Percentiles rank a stretch among this genome's conserved stretches.
Conservation (phyloP, 1,140 invertebrate genomes). For the Stegodyphus dumicola region DNA sequence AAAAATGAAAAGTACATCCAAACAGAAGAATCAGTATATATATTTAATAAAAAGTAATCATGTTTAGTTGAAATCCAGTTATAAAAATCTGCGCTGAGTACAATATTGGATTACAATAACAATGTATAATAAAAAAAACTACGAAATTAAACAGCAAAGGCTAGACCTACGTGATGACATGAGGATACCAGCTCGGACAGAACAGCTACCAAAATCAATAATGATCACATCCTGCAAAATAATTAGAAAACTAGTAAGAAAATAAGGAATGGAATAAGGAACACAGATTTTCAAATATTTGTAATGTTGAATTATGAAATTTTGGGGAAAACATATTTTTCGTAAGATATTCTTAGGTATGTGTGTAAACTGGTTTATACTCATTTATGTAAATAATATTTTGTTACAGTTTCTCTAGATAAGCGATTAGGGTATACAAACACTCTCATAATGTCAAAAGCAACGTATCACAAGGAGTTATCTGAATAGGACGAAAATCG, state of each 20-base stretch:
- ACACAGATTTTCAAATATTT: neutral
- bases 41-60: too few species aligned
- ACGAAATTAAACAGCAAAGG: neutral
- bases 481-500: too few species aligned
- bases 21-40: too few species aligned
- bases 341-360: neutral
- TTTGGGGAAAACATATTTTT: neutral
- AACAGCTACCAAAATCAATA: slow-evolving; percentile 74
- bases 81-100: neutral
- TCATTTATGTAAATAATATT: too few species aligned
- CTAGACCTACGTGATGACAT: slow-evolving; percentile 49
- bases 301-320: slow-evolving; percentile 2
- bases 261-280: neutral
- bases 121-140: neutral
- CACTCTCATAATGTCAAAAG: too few species aligned
- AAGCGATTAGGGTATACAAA: too few species aligned
- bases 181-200: slow-evolving; percentile 74
- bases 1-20: too few species aligned
- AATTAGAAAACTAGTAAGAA: neutral
- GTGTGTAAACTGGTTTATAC: too few species aligned
- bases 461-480: too few species aligned
- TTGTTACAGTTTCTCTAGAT: too few species aligned
- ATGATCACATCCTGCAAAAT: slow-evolving; percentile 66
- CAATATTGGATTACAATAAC: neutral
- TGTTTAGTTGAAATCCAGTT: too few species aligned